phyloP scores from a whole-genome alignment of 2,113 vertebrate species.

The Alectura lathami region DNA sequence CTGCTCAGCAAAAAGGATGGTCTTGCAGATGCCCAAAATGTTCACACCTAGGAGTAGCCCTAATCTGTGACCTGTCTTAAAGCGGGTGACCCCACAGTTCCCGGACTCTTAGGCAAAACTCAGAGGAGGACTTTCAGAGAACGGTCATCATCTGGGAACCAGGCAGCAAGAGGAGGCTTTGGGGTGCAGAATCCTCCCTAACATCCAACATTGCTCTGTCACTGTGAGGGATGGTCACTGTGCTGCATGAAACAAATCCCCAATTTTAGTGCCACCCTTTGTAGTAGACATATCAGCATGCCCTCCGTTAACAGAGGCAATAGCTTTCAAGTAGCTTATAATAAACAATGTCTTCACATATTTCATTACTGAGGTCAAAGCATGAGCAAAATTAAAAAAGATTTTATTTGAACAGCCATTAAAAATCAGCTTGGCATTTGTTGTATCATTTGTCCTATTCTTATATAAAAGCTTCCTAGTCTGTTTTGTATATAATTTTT shows the following conservation, averaged over 20 bases:
- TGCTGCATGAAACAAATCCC: neutral
- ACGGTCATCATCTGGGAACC: neutral
- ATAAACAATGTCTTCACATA: conserved; percentile 5
- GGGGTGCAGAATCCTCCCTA: neutral
- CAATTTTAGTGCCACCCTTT: neutral
- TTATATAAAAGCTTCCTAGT: neutral
- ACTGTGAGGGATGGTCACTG: neutral
- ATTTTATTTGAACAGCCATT: neutral
- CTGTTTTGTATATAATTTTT: conserved; percentile 15
- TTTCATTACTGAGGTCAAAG: conserved; percentile 1
- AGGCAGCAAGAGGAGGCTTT: neutral
- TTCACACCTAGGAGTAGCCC: neutral
- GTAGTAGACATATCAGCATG: neutral
- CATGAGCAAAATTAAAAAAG: neutral
- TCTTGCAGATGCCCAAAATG: neutral
- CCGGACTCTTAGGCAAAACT: neutral
- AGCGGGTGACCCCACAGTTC: neutral
- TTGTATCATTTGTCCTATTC: neutral
- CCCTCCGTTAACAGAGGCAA: neutral
- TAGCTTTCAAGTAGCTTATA: neutral
- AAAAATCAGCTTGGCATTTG: conserved; percentile 4
- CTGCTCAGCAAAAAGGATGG: neutral
- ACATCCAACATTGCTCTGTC: neutral
- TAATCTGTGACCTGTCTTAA: neutral
- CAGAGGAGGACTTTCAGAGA: neutral